Conservation (phyloP, 1,140 invertebrate genomes). For the Pteromalus puparum region DNA sequence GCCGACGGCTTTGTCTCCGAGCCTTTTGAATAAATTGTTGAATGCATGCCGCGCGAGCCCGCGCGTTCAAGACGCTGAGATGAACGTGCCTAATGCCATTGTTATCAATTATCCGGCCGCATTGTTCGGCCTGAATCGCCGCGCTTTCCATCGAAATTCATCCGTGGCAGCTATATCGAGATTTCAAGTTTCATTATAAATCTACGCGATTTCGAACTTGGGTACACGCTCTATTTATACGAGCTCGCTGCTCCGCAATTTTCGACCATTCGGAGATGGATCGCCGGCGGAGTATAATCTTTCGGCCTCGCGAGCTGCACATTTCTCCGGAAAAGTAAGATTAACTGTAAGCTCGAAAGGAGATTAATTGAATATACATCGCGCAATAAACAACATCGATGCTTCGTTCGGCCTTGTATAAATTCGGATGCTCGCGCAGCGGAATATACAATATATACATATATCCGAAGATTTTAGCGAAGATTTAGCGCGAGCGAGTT, state of each 20-base stretch:
- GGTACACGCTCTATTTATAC: too few relatives aligned
- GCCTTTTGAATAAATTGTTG: background rate
- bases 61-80: background rate
- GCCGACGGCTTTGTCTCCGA: background rate
- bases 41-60: background rate
- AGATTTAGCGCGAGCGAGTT: slow-evolving; percentile 22
- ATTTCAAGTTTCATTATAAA: too few relatives aligned
- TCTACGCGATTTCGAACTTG: too few relatives aligned
- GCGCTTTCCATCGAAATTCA: too few relatives aligned
- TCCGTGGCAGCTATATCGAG: too few relatives aligned
- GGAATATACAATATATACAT: background rate
- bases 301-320: background rate
- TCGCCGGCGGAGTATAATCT: background rate
- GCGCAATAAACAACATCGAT: slow-evolving; percentile 23
- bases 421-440: background rate
- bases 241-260: too few relatives aligned
- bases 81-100: background rate
- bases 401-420: background rate
- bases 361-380: slow-evolving; percentile 21
- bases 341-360: background rate
- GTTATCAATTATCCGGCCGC: background rate
- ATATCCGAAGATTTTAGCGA: slow-evolving; percentile 16
- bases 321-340: background rate
- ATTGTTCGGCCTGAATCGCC: background rate
- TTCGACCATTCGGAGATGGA: too few relatives aligned